These are phyloP conservation scores for Laupala kohalensis DNA, from an alignment of 1,140 invertebrate genomes.

Conservation along the genomic window DNA sequence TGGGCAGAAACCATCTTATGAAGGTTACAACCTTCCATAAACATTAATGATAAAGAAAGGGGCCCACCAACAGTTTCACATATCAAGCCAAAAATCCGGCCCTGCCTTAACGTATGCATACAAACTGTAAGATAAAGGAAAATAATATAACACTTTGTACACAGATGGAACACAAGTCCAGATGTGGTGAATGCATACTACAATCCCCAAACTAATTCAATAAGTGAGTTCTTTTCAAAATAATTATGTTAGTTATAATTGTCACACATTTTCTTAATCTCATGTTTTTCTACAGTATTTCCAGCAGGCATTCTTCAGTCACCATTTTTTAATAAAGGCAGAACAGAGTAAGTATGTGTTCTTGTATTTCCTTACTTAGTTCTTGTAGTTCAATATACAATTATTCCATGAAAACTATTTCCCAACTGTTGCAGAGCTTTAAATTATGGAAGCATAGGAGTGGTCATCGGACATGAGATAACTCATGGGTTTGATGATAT, in stretches of 20 bases:
- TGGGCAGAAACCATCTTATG: too few relatives aligned
- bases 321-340: conserved; percentile 19
- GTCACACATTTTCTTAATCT: not conserved
- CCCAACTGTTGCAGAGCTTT: conserved; percentile 9
- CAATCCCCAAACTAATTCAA: conserved; percentile 35
- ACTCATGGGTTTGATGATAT: conserved; percentile 42
- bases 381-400: not conserved
- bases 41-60: too few relatives aligned
- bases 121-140: not conserved
- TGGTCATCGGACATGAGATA: conserved; percentile 44
- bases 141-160: not conserved
- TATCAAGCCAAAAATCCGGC: too few relatives aligned
- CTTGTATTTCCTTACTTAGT: not conserved
- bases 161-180: conserved; percentile 28
- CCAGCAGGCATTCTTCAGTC: conserved; percentile 20
- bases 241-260: not conserved
- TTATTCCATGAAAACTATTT: conserved; percentile 2
- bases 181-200: conserved; percentile 42
- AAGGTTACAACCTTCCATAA: too few relatives aligned
- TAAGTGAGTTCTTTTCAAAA: conserved; percentile 28
- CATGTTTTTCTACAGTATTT: conserved; percentile 9
- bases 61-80: too few relatives aligned
- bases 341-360: conserved; percentile 21
- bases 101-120: too few relatives aligned
- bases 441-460: conserved; percentile 40